Base-by-base conservation (phyloP, 2,113 vertebrate genomes). In the Pygoscelis adeliae region DNA sequence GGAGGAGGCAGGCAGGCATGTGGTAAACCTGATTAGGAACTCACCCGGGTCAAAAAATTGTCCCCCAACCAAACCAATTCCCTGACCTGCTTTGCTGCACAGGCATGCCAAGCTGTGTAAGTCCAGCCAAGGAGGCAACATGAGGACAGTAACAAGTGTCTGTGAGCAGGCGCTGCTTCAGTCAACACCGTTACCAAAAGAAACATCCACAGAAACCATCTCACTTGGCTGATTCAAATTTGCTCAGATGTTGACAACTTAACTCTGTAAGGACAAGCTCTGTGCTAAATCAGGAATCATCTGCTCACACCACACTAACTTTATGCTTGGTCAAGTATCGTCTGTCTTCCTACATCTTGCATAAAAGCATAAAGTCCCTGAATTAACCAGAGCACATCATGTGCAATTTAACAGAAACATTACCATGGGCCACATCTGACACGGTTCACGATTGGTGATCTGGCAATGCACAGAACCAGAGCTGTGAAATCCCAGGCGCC, bases 241-340 rank as follows among this genome's bases (percentile, higher is more conserved):
- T 70, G 76, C 46, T 89, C 72, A 70, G 76, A 87, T 62, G 67
- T 70, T 91, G 80, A 92, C 83, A 95, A 89, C 49, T 92, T 89
- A 72, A 90, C 86, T 66, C 80, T 86, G 40, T 90, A 95, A 87
- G 80, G 86, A 94, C 67, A 86, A 89, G 76, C 49, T 66, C 67
- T n/a, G 83, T 42, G 63, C 91, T 96, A 91, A 92, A 93, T 77
- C 58, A 61, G 72, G 71, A 92, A 87, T 92, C 55, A 77, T 58
- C 83, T 66, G 67, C 80, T 92, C 80, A n/a, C 5, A 7, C 47
- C 55, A 50, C 59, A 65, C 53, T 61, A 83, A 44, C 83, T 87
- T 87, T 26, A 53, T 27, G 80, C 89, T 89, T 78, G 83, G 87
- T 87, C 95, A 94, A 89, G 76, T 86, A 42, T 62, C 10, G 20